Evolutionary conservation across 2,888 invertebrate species (phyloP).

Genomic region (Hydriomena furcata): DNA sequence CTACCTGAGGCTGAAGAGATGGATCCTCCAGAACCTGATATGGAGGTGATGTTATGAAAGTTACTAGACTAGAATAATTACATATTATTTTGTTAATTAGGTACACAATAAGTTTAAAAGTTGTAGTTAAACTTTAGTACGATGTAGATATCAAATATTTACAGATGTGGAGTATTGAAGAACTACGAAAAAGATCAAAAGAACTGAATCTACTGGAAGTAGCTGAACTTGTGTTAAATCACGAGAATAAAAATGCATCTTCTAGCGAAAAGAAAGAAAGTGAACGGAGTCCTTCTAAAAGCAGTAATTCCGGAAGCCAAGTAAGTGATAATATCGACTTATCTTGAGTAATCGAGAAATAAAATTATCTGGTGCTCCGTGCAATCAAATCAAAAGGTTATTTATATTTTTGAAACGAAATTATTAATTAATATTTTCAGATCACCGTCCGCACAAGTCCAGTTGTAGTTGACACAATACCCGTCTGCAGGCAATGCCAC

Average conservation of each 20-base stretch:
- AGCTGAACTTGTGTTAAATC: constrained; percentile 63
- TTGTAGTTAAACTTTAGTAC: too few species aligned
- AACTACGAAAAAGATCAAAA: constrained; percentile 87
- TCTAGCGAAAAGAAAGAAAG: constrained; percentile 79
- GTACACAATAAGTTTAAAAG: too few species aligned
- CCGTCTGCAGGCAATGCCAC: constrained; percentile 90
- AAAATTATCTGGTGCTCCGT: too few species aligned
- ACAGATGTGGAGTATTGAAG: constrained; percentile 88
- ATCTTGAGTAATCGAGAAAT: too few species aligned
- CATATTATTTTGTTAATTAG: too few species aligned
- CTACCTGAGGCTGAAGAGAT: constrained; percentile 85
- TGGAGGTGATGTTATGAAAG: constrained; percentile 81
- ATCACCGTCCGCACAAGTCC: constrained; percentile 91
- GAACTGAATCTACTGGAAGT: constrained; percentile 85
- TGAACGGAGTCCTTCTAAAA: constrained; percentile 88
- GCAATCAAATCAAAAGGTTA: too few species aligned
- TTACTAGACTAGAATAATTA: too few species aligned
- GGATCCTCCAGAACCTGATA: constrained; percentile 80
- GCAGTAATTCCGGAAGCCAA: constrained; percentile 91
- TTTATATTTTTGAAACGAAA: too few species aligned
- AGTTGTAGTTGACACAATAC: constrained; percentile 87
- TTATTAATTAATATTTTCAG: constrained; percentile 66
- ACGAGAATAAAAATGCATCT: constrained; percentile 59
- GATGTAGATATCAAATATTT: neutral
- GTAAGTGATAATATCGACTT: constrained; percentile 75